These are phyloP conservation scores for Trachurus trachurus DNA, from an alignment of 2,797 vertebrate genomes.

Conservation along the genomic window DNA sequence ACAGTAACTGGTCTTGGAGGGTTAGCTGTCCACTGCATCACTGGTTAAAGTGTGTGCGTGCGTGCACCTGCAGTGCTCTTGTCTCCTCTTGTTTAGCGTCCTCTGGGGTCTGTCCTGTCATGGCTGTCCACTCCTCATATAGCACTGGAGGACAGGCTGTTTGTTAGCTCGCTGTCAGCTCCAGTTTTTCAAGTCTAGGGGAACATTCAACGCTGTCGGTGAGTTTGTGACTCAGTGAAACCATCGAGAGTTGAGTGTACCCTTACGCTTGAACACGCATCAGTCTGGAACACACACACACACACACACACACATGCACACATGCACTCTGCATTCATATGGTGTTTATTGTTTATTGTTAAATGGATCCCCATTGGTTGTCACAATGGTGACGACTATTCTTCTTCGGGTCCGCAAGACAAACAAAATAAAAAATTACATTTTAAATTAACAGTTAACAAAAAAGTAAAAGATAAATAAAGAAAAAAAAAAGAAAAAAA, in stretches of 20 bases:
- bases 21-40: background rate
- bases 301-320: background rate
- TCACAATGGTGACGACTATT: no score
- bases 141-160: conserved; percentile 18
- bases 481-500: no score
- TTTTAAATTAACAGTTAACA: no score
- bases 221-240: conserved; percentile 95
- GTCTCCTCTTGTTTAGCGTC: conserved; percentile 47
- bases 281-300: background rate
- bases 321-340: background rate
- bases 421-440: no score
- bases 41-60: conserved; percentile 7
- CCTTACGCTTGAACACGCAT: conserved; percentile 80
- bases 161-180: conserved; percentile 31
- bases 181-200: conserved; percentile 77
- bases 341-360: no score
- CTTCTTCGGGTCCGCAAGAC: no score
- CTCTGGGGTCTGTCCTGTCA: conserved; percentile 19
- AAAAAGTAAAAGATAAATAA: no score
- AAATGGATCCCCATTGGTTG: no score
- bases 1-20: background rate
- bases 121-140: conserved; percentile 37
- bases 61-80: conserved; percentile 46
- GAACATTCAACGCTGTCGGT: conserved; percentile 99
- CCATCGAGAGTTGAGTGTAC: conserved; percentile 99